Evolutionary conservation across 2,113 vertebrate species (phyloP).

Genomic region (Phainopepla nitens): DNA sequence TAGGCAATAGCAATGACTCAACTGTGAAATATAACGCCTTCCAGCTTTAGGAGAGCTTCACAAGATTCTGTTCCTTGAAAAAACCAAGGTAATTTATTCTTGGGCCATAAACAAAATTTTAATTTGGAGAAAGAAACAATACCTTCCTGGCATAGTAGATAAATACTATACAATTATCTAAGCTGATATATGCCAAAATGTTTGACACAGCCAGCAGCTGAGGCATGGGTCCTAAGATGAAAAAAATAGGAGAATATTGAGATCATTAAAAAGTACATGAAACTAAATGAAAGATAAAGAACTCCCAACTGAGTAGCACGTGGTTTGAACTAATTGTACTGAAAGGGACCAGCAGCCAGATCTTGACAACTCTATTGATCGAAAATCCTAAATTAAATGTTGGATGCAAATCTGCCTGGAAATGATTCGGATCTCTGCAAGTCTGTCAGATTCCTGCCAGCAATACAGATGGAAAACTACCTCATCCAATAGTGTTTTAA

Average conservation of each 20-base stretch:
- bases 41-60: background rate
- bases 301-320: background rate
- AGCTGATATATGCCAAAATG: background rate
- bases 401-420: conserved; percentile 2
- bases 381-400: conserved; percentile 34
- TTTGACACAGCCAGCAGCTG: background rate
- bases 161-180: background rate
- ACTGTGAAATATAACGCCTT: background rate
- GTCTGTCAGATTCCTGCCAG: background rate
- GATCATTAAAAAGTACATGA: background rate
- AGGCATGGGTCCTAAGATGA: background rate
- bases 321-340: background rate
- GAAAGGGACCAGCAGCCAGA: background rate
- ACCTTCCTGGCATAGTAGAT: background rate
- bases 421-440: background rate
- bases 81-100: background rate
- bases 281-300: background rate
- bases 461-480: background rate
- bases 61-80: background rate
- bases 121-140: background rate
- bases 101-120: background rate
- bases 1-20: background rate
- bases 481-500: background rate
- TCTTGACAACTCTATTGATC: conserved; percentile 17
- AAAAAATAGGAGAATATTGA: background rate